phyloP scores from a whole-genome alignment of 2,888 invertebrate genomes.

The Lepidochitona cinerea region DNA sequence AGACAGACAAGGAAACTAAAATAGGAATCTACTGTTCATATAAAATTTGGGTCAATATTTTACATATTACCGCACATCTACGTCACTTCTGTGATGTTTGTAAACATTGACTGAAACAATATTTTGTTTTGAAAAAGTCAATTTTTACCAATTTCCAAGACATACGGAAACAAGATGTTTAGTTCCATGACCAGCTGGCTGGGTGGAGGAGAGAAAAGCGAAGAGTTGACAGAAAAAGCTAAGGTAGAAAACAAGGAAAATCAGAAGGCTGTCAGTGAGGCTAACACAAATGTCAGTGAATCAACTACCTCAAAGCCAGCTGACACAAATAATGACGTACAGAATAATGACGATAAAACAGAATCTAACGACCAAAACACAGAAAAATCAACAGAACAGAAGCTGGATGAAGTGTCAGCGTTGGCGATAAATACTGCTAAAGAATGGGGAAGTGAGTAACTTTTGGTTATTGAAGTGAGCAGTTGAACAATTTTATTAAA shows the following conservation, averaged over 20 bases:
- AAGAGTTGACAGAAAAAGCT: slow-evolving; percentile 34
- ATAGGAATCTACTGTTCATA: too few relatives aligned
- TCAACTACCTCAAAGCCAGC: slow-evolving; percentile 19
- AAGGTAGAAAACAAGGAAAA: slow-evolving; percentile 39
- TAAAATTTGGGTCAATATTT: too few relatives aligned
- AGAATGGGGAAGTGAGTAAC: slow-evolving; percentile 69
- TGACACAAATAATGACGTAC: too few relatives aligned
- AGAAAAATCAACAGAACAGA: slow-evolving; percentile 44
- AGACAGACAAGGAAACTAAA: too few relatives aligned
- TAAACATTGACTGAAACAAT: too few relatives aligned
- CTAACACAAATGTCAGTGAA: slow-evolving; percentile 15
- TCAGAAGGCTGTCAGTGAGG: too few relatives aligned
- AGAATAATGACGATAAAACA: slow-evolving; percentile 27
- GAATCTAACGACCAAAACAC: slow-evolving; percentile 36
- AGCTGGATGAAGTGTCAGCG: slow-evolving; percentile 64
- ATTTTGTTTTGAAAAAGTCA: too few relatives aligned
- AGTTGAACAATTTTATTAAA: too few relatives aligned
- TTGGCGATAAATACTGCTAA: slow-evolving; percentile 66
- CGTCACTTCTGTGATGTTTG: too few relatives aligned
- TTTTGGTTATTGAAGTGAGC: too few relatives aligned
- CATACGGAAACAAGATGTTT: slow-evolving; percentile 41
- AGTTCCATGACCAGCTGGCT: slow-evolving; percentile 60
- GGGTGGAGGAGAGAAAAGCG: slow-evolving; percentile 48
- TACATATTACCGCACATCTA: too few relatives aligned
- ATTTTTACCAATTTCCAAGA: too few relatives aligned